Evolutionary conservation across 2,888 invertebrate genomes (phyloP), one percentile per base, ranked within the genome.

Genomic region (Nemoura dubitans): DNA sequence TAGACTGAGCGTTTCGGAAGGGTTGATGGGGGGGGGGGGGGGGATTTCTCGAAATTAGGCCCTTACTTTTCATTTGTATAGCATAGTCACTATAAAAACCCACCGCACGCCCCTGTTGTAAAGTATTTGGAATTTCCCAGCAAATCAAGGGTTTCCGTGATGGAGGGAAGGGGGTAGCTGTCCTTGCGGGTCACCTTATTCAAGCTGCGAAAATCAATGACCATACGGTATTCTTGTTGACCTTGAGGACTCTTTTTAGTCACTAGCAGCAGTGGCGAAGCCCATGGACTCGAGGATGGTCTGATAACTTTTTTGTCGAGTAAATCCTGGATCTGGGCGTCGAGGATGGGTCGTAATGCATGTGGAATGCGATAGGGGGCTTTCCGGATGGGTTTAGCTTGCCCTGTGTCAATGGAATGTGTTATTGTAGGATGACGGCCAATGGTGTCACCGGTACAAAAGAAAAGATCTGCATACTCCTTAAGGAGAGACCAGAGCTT

Each of bases 241-340:
- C 81, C 81, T 1, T 0, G 0, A 21, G 28, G 3, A 86, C 90
- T 88, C 87, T 90, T 90, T 87, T 91, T 91, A 7, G 89, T 88
- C 0, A 90, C 90, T 0, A 91, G 86, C 0, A 91, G 89, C 5
- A 91, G 88, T 0, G 91, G 91, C 1, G 89, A 88, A 10, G 89
- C 88, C 89, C 89, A 92, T 0, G 90, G 90, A 25, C 89, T 89
- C 10, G 87, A 87, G 0, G 89, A 89, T 0, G 87, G 88, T 83
- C 88, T 84, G 25, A 89, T 88, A 28, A 89, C 86, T 28, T 88
- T 89, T 42, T 87, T 29, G 3, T 27, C 81, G 6, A 30, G 28
- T 28, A 28, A 29, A 88, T 85, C 28, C 89, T 29, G 85, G 89
- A 86, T 36, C 86, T 59, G 10, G 85, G 76, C 5, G 88, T 86